Base-by-base conservation (phyloP, 1,140 invertebrate genomes). In the Ceratosolen fusciceps region DNA sequence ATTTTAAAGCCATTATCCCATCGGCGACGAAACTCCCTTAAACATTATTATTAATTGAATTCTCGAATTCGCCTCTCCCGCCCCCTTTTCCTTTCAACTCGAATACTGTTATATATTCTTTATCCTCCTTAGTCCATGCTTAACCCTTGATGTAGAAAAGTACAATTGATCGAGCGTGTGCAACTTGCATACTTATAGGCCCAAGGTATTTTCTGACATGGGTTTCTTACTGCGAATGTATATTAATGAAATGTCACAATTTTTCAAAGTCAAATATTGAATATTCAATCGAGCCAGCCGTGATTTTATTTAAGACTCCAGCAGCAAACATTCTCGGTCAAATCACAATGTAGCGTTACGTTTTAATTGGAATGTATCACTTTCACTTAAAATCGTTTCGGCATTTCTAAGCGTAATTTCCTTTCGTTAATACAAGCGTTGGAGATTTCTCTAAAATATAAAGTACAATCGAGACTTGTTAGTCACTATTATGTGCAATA, bases 311-410 rank as follows among this genome's bases (percentile, higher is more conserved):
- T 24, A 29, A 60, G 14, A 16, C 3, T 9, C 49, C 10, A 52
- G 19, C 49, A 60, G 29, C n/a, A 60, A 60, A 60, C 29, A 24
- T 39, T 67, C 37, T 9, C 3, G 3, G 4, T 2, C 2, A 24
- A 39, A 43, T 43, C 5, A 39, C 21, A 24, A 62, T 29, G n/a
- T 14, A 4, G 14, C 12, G 16, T 34, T 62, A 31, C 29, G 12
- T 21, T 34, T 34, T 34, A 19, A 34, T 34, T 34, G 56, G 43
- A 52, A 78, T 19, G 39, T 65, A 62, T 54, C 58, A 74, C 77
- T 74, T 73, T 74, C 56, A 52, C 71, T 67, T 39, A 2, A 62
- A 62, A 14, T 72, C 24, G 73, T 73, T 78, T 78, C 39, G 56
- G 43, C 43, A 62, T 65, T 62, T 37, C 26, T 73, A 37, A 24